phyloP scores from a whole-genome alignment of 2,888 invertebrate genomes.

The Achlya flavicornis region DNA sequence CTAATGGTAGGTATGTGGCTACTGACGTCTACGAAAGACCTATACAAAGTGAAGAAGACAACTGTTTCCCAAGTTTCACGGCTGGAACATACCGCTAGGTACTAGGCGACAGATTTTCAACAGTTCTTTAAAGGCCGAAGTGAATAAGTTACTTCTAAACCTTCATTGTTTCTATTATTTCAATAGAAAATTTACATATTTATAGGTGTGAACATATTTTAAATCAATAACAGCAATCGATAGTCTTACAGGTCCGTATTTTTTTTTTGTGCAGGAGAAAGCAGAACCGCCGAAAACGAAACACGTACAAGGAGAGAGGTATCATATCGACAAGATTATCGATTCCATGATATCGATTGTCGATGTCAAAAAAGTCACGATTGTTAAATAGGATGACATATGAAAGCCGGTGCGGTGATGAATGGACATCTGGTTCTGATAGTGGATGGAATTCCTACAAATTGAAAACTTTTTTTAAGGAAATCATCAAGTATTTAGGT shows the following conservation, averaged over 20 bases:
- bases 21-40: no score
- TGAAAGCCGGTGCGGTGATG: conserved; percentile 19
- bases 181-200: background rate
- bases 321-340: conserved; percentile 7
- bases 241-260: conserved; percentile 47
- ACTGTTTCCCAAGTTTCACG: no score
- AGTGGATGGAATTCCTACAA: background rate
- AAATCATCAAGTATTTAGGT: background rate
- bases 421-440: background rate
- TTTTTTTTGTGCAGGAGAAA: conserved; percentile 67
- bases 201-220: background rate
- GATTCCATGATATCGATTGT: conserved; percentile 5
- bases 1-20: no score
- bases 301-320: conserved; percentile 1
- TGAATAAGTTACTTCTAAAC: no score
- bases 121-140: no score
- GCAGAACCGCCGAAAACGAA: conserved; percentile 26
- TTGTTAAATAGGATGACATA: conserved; percentile 28
- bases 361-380: conserved; percentile 34
- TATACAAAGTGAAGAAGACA: no score
- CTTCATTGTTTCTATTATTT: background rate
- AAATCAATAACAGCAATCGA: conserved; percentile 42
- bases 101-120: no score
- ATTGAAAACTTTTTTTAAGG: background rate
- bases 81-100: no score